phyloP scores from a whole-genome alignment of 2,113 vertebrate species.

The Cacatua alba region DNA sequence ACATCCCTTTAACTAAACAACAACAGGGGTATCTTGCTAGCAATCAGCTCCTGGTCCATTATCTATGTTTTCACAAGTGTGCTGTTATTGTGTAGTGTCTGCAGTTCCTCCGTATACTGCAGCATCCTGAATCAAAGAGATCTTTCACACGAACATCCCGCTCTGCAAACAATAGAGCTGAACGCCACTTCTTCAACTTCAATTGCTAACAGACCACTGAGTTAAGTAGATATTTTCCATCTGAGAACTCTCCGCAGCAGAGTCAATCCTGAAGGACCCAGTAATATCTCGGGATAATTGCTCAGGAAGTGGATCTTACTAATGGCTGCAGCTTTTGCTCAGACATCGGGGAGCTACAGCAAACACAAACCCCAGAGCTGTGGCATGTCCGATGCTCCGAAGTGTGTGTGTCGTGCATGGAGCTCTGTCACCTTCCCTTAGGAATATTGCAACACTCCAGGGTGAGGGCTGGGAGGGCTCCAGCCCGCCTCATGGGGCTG shows the following conservation, averaged over 20 bases:
- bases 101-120: neutral
- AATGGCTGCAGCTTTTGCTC: neutral
- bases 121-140: neutral
- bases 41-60: constrained; percentile 5
- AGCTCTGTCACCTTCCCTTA: neutral
- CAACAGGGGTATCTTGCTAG: neutral
- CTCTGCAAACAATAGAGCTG: constrained; percentile 44
- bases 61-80: neutral
- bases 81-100: neutral
- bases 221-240: constrained; percentile 42
- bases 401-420: rapidly evolving
- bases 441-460: rapidly evolving
- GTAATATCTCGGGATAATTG: neutral
- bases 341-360: neutral
- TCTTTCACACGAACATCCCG: constrained; percentile 2
- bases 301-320: neutral
- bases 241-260: neutral
- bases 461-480: neutral
- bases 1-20: constrained; percentile 23
- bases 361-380: neutral
- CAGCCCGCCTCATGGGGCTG: neutral
- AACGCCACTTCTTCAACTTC: constrained; percentile 11
- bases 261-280: neutral
- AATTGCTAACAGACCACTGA: constrained; percentile 56
- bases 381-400: rapidly evolving